Evolutionary conservation across 2,888 invertebrate species (phyloP).

Genomic region (Ceriagrion tenellum): DNA sequence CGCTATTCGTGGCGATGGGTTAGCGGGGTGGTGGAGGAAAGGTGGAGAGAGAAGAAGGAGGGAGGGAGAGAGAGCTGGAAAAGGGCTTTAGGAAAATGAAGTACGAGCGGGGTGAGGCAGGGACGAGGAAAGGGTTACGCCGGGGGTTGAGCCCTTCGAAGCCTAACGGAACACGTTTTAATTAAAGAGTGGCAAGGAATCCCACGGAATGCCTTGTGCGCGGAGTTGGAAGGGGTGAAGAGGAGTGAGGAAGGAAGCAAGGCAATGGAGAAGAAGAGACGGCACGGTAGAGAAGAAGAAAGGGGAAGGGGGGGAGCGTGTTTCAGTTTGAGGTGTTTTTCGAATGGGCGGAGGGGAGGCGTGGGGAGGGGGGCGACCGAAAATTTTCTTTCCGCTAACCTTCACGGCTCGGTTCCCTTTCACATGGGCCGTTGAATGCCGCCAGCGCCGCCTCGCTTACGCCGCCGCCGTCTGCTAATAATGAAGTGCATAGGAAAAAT

Average conservation of each 20-base stretch:
- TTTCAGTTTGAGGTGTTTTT: not conserved
- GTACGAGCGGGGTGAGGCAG: constrained; percentile 13
- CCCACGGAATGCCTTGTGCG: constrained; percentile 39
- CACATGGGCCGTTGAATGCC: constrained; percentile 50
- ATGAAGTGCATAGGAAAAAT: constrained; percentile 24
- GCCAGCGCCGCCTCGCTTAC: not conserved
- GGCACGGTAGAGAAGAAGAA: not conserved
- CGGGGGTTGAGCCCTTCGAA: constrained; percentile 57
- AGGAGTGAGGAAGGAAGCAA: not conserved
- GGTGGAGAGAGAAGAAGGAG: not conserved
- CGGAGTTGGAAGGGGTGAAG: not conserved
- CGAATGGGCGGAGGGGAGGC: not conserved
- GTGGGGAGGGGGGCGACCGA: not conserved
- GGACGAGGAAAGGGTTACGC: not conserved
- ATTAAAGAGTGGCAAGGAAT: constrained; percentile 60
- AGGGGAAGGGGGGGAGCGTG: not conserved
- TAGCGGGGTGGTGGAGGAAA: not conserved
- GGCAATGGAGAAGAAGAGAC: not conserved
- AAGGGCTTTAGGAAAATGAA: constrained; percentile 54
- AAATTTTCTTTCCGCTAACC: constrained; percentile 60
- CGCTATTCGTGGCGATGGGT: not conserved
- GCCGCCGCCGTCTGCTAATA: not conserved
- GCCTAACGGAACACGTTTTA: constrained; percentile 65
- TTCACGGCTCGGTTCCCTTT: constrained; percentile 39
- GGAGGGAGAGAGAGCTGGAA: not conserved